Evolutionary conservation across 2,888 invertebrate species (phyloP).

Genomic region (Plagodis pulveraria): DNA sequence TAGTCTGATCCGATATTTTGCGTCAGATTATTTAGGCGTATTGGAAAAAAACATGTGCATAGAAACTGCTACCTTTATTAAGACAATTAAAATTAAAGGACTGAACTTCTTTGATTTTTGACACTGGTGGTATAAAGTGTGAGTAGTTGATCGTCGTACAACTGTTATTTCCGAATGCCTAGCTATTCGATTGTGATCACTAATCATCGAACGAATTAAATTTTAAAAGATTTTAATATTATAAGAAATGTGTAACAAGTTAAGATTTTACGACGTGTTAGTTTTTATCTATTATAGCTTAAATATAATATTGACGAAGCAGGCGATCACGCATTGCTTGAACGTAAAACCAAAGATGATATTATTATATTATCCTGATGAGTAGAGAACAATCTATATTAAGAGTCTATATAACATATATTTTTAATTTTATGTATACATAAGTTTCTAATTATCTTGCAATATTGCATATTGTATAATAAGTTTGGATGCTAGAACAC

Average conservation of each 20-base stretch:
- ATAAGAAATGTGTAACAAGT: no score
- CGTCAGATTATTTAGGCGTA: conserved; percentile 2
- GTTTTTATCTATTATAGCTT: not conserved
- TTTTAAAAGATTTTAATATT: no score
- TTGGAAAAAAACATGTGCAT: not conserved
- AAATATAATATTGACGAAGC: conserved; percentile 19
- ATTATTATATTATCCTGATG: conserved; percentile 58
- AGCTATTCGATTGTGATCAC: no score
- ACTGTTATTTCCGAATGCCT: no score
- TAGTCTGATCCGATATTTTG: conserved; percentile 20
- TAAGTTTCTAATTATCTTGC: conserved; percentile 19
- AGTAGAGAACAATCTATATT: conserved; percentile 54
- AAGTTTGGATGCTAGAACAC: conserved; percentile 12
- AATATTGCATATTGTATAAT: conserved; percentile 23
- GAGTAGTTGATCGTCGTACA: no score
- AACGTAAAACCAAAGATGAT: conserved; percentile 78
- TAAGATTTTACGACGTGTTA: no score
- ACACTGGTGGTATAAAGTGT: no score
- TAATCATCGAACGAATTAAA: no score
- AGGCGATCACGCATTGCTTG: conserved; percentile 53
- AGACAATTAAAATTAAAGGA: no score
- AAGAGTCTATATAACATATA: conserved; percentile 44
- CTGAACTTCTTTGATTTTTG: no score
- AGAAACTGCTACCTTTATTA: not conserved
- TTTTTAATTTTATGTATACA: conserved; percentile 31